Conservation (phyloP, 1,140 invertebrate species). For the Euschistus heros region DNA sequence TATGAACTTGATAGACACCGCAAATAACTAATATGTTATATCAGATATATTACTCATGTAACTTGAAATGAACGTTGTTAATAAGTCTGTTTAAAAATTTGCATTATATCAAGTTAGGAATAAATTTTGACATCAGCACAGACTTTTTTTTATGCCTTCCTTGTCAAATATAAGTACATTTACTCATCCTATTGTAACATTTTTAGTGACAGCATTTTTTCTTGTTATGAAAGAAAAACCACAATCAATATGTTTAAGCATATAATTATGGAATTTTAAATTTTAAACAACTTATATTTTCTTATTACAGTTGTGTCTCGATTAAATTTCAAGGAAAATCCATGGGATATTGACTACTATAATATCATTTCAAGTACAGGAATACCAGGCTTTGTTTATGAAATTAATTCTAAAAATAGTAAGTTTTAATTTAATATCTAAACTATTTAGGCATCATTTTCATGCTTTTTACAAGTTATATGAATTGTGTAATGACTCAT, state of each 20-base stretch:
- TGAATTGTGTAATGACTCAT: not conserved
- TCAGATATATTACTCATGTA: too few relatives aligned
- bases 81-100: too few relatives aligned
- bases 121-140: too few relatives aligned
- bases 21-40: too few relatives aligned
- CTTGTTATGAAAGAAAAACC: not conserved
- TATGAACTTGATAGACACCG: too few relatives aligned
- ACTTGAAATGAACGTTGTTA: too few relatives aligned
- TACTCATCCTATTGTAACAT: too few relatives aligned
- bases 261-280: not conserved
- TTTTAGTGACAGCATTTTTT: not conserved
- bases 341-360: not conserved
- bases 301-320: too few relatives aligned
- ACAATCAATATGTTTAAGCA: not conserved
- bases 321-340: not conserved
- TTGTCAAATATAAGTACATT: too few relatives aligned
- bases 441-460: not conserved
- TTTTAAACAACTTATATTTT: not conserved
- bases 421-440: not conserved
- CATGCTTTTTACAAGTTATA: not conserved
- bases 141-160: too few relatives aligned
- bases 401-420: not conserved
- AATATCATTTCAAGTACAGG: not conserved
- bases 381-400: not conserved
- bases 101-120: too few relatives aligned